Conservation (phyloP, 2,888 invertebrate genomes). For the Panopea generosa region DNA sequence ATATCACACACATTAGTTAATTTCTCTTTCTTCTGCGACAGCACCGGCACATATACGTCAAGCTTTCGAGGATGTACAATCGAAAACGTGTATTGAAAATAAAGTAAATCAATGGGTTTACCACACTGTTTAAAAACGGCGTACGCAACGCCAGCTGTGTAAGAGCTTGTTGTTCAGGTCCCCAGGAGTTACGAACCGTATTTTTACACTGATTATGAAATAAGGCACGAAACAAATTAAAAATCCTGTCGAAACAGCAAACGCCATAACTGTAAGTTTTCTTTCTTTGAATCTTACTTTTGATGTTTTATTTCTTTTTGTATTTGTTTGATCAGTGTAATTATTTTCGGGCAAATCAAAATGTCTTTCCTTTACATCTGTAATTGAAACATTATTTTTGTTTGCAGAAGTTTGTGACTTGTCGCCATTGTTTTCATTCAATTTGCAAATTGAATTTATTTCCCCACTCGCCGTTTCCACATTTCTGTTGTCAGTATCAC, state of each 20-base stretch:
- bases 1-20: too few species aligned
- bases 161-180: constrained; percentile 9
- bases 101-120: constrained; percentile 51
- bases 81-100: constrained; percentile 31
- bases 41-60: too few species aligned
- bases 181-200: constrained; percentile 9
- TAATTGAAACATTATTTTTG: too few species aligned
- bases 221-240: constrained; percentile 43
- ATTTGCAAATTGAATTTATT: background rate
- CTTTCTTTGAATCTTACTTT: constrained; percentile 20
- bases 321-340: too few species aligned
- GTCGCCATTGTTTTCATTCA: background rate
- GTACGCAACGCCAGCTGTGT: constrained; percentile 36
- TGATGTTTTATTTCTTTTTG: background rate
- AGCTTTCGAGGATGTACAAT: too few species aligned
- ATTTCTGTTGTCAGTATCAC: background rate
- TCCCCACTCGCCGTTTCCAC: background rate
- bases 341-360: too few species aligned
- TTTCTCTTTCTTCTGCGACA: too few species aligned
- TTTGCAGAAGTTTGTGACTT: background rate
- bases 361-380: too few species aligned
- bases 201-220: constrained; percentile 24
- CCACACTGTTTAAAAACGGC: constrained; percentile 52
- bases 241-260: constrained; percentile 41
- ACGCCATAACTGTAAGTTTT: constrained; percentile 42